phyloP scores from a whole-genome alignment of 1,140 invertebrate genomes.

The Harlomillsia oculata region DNA sequence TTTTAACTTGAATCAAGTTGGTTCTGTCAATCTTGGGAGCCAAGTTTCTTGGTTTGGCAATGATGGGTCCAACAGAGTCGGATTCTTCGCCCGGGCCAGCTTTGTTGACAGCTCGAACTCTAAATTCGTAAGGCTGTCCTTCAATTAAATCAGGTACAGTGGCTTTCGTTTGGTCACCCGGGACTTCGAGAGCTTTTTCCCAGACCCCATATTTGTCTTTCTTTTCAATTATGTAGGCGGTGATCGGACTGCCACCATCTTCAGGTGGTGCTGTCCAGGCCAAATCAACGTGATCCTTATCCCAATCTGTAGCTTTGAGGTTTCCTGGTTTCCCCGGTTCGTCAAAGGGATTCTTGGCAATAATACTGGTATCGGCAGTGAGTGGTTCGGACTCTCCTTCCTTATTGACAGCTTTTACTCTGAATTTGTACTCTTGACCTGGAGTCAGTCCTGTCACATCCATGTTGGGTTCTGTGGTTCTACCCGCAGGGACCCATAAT shows the following conservation, averaged over 20 bases:
- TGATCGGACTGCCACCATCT: slow-evolving; percentile 78
- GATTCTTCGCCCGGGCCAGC: slow-evolving; percentile 80
- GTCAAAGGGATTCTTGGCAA: slow-evolving; percentile 93
- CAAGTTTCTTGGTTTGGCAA: slow-evolving; percentile 76
- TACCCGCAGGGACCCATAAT: slow-evolving; percentile 84
- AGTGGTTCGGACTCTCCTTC: slow-evolving; percentile 93
- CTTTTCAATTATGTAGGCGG: slow-evolving; percentile 80
- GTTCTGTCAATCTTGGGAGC: slow-evolving; percentile 80
- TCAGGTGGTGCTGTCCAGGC: slow-evolving; percentile 50
- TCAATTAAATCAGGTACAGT: slow-evolving; percentile 81
- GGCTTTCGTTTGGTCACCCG: slow-evolving; percentile 66
- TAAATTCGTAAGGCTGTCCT: slow-evolving; percentile 81
- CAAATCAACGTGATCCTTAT: slow-evolving; percentile 86
- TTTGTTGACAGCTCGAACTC: slow-evolving; percentile 82
- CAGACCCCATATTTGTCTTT: slow-evolving; percentile 89
- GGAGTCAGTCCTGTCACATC: slow-evolving; percentile 79
- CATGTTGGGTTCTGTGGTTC: slow-evolving; percentile 66
- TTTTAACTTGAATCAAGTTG: slow-evolving; percentile 69
- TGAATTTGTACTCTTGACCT: slow-evolving; percentile 86
- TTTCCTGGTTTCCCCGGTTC: slow-evolving; percentile 64
- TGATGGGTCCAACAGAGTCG: slow-evolving; percentile 73
- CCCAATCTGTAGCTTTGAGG: slow-evolving; percentile 87
- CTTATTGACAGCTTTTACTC: slow-evolving; percentile 88
- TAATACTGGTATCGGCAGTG: slow-evolving; percentile 70
- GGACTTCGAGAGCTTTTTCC: slow-evolving; percentile 79